phyloP scores from a whole-genome alignment of 2,113 vertebrate species.

The Varanus salvator region DNA sequence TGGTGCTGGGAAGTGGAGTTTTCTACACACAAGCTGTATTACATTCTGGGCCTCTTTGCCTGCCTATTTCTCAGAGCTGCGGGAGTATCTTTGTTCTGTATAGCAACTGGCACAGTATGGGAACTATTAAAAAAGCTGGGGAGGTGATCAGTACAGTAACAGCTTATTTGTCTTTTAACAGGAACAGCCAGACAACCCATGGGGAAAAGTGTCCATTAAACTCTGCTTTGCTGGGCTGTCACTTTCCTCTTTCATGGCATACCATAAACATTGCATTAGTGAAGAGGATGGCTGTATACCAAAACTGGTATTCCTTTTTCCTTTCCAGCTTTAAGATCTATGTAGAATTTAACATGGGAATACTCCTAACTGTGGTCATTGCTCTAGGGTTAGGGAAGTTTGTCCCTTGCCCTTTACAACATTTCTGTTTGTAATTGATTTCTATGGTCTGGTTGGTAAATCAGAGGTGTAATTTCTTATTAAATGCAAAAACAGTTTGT shows the following conservation, averaged over 20 bases:
- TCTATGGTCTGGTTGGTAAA: background rate
- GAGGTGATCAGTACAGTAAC: background rate
- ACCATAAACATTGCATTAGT: conserved; percentile 78
- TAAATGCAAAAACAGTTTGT: background rate
- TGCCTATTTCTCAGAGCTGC: background rate
- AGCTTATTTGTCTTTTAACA: conserved; percentile 52
- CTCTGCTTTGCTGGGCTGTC: conserved; percentile 84
- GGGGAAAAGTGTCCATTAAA: conserved; percentile 75
- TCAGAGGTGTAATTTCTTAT: background rate
- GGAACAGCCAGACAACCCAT: conserved; percentile 80
- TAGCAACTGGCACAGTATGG: background rate
- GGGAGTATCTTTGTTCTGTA: background rate
- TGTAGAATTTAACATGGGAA: background rate
- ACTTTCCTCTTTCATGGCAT: conserved; percentile 84
- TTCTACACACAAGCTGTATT: no score
- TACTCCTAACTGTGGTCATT: background rate
- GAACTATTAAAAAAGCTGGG: background rate
- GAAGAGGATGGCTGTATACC: conserved; percentile 55
- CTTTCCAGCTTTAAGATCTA: background rate
- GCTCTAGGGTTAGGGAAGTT: background rate
- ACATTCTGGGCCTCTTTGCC: no score
- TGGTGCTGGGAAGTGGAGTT: background rate
- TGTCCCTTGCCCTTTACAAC: background rate
- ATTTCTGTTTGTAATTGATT: background rate
- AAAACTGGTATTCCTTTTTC: conserved; percentile 66